Evolutionary conservation across 2,888 invertebrate species (phyloP), one percentile per base, ranked within the genome.

Genomic region (Melipona beecheii): DNA sequence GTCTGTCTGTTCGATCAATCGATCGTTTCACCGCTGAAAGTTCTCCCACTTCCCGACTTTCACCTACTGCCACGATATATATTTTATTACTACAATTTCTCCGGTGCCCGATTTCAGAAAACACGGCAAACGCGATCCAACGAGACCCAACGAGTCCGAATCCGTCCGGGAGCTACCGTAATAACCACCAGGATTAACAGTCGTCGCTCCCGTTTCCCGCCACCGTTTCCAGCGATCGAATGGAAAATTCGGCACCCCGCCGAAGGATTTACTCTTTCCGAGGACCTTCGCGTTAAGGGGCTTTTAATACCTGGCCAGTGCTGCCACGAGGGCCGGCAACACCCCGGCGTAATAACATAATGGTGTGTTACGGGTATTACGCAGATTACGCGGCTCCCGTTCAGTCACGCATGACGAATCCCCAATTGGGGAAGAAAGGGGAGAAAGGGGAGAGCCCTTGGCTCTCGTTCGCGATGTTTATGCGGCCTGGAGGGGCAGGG

Each of bases 311-410:
- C 78, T 71, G 73, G 65, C 74, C 79, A 56, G 49, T 27, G 78
- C 71, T 27, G 78, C 71, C 71, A 56, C 36, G 56, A 36, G 72
- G 72, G 68, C 81, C 81, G 74, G 85, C 84, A 91, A 91, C 90
- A 86, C 90, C 90, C 91, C 88, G 75, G 76, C 89, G 89, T 92
- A 92, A 92, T 90, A 91, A 90, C 91, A 89, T 92, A 92, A 92
- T 92, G 91, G 91, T 87, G 87, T 90, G 90, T 91, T 91, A 89
- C 87, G 91, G 90, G 87, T 90, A 92, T 91, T 92, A 92, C 91
- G 90, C 89, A 86, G 89, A 92, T 91, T 91, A 91, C 90, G 91
- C 89, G 91, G 92, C 91, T 93, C 92, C 87, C 90, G 90, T 91
- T 90, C 89, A 89, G 90, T 91, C 90, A 90, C 91, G 91, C 93